Evolutionary conservation across 2,113 vertebrate species (phyloP), one percentile per base, ranked within the genome.

Genomic region (Nothoprocta perdicaria): DNA sequence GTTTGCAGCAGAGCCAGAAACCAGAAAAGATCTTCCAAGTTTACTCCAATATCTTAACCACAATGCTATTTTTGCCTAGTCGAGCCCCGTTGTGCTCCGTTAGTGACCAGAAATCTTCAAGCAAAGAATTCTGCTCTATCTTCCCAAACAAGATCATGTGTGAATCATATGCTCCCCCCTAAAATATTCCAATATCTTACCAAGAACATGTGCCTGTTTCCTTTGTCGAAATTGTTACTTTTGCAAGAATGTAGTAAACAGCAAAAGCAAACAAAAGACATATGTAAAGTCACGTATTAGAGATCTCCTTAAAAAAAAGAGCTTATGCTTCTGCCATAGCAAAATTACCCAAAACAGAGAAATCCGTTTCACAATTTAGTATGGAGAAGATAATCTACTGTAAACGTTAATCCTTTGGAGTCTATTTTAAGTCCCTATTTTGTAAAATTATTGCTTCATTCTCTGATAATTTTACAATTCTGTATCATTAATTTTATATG

Each of bases 341-440:
- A 83, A 77, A 92, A 83, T 33, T 90, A 88, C 18, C 46, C 43
- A 76, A 83, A 91, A 80, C 65, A 92, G 48, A 90, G 72, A 94
- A 93, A 93, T 92, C 81, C 80, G 89, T 94, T 94, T 85, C 81
- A 46, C 55, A 83, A 48, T 85, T 95, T 95, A 57, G 57, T 92
- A 71, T 87, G 68, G 84, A 96, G 68, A 35, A 79, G 89, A 92
- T 92, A 93, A 89, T 96, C 92, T 90, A 57, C 75, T 90, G 67
- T 92, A 63, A 78, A 84, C 89, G 86, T 73, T 95, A 95, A 96
- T 90, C 84, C 75, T 89, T 89, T 85, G 86, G 72, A 96, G 84
- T 90, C 83, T 89, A 67, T 95, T 95, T 93, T 90, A 93, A 57
- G 75, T 85, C 67, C 74, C 73, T 86, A 12, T 76, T 95, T 89